A percentile compares a stretch with the other conserved stretches of the same genome.
These are phyloP conservation scores for Latheticus oryzae DNA, from an alignment of 2,888 invertebrate genomes.

Conservation along the genomic window DNA sequence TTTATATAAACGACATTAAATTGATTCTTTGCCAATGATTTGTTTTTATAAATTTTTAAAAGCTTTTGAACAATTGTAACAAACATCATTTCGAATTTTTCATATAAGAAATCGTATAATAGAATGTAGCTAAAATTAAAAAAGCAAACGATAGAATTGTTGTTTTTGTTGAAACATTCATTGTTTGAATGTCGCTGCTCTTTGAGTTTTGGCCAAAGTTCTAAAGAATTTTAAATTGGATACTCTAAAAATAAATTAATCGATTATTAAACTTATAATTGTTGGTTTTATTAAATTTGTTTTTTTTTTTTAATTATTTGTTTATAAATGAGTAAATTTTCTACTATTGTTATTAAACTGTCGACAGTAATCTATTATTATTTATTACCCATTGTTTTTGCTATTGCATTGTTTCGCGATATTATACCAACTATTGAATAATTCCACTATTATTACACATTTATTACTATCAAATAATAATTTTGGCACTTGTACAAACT, in stretches of 20 bases:
- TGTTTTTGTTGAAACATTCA: too few species aligned
- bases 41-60: too few species aligned
- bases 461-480: slow-evolving; percentile 1
- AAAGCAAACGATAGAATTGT: too few species aligned
- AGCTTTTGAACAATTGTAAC: too few species aligned
- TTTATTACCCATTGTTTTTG: slow-evolving; percentile 29
- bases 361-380: slow-evolving; percentile 21
- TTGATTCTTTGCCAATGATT: too few species aligned
- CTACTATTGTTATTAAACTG: too few species aligned
- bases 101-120: too few species aligned
- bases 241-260: background rate
- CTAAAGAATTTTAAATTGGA: slow-evolving; percentile 15
- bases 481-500: background rate
- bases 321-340: too few species aligned
- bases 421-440: slow-evolving; percentile 17
- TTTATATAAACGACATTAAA: too few species aligned
- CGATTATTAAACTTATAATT: background rate
- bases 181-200: slow-evolving; percentile 38
- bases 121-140: too few species aligned
- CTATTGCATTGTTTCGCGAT: slow-evolving; percentile 20
- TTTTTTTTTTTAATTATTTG: slow-evolving; percentile 5
- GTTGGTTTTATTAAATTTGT: slow-evolving; percentile 5
- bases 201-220: slow-evolving; percentile 30
- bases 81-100: too few species aligned
- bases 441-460: slow-evolving; percentile 4